Evolutionary conservation across 2,113 vertebrate species (phyloP).

Genomic region (Corythornis madagascariensis): DNA sequence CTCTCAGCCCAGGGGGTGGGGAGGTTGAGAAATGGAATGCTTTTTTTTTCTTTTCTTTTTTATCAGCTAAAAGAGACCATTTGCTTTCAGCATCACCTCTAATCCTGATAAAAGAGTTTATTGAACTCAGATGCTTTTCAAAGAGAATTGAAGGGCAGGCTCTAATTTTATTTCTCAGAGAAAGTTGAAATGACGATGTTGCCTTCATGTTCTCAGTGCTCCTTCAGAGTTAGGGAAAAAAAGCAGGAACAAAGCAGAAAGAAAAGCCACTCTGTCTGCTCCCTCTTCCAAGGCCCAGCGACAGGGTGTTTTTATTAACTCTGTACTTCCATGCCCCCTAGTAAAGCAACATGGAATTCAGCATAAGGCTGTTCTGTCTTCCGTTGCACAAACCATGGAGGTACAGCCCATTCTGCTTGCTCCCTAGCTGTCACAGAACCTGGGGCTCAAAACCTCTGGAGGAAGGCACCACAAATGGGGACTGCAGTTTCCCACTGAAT

Average conservation of each 20-base stretch:
- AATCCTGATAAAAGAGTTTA: slow-evolving; percentile 67
- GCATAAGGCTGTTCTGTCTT: not conserved
- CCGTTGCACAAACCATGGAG: fast-evolving
- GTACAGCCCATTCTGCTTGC: not conserved
- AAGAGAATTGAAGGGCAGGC: slow-evolving; percentile 45
- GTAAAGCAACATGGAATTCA: not conserved
- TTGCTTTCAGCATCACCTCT: slow-evolving; percentile 71
- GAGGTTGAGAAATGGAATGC: slow-evolving; percentile 50
- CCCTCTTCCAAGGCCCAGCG: not conserved
- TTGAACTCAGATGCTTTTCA: slow-evolving; percentile 58
- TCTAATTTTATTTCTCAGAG: slow-evolving; percentile 40
- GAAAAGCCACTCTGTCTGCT: not conserved
- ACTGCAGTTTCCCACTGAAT: not conserved
- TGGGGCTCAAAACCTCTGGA: not conserved
- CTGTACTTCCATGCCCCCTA: not conserved
- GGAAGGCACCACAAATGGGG: not conserved
- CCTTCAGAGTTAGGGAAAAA: not conserved
- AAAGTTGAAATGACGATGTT: not conserved
- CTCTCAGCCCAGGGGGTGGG: slow-evolving; percentile 26
- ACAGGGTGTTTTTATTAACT: not conserved
- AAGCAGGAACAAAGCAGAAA: not conserved
- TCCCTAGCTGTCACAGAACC: not conserved
- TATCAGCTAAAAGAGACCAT: slow-evolving; percentile 36
- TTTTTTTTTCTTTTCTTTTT: slow-evolving; percentile 48
- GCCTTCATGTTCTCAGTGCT: not conserved